Evolutionary conservation across 2,888 invertebrate genomes (phyloP), one percentile per base, ranked within the genome.

Genomic region (Apoda limacodes): DNA sequence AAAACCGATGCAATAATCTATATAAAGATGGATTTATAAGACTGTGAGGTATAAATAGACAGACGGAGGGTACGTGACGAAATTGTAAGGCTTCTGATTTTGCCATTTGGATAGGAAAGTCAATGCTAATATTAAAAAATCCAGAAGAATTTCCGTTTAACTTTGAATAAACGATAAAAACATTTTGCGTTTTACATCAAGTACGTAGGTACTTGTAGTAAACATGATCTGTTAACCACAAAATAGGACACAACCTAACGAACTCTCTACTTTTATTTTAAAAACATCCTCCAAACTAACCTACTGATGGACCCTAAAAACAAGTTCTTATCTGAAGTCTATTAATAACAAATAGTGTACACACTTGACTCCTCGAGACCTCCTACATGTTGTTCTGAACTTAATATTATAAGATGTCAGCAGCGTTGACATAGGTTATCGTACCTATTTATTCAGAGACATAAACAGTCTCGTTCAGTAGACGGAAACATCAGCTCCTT

Each of bases 321-420:
- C 63, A 62, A 55, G 42, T 48, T 33, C 40, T 62, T 70, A 71
- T 72, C 69, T 45, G 34, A 44, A 45, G 63, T 70, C 69, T 74
- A 74, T 72, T 61, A 66, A 72, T 74, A 72, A 14, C 9, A 11
- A n/a, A 7, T 1, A 43, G 39, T 48, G 35, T 21, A 42, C 35
- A 14, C 28, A 22, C 46, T 40, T 45, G 35, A 41, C 26, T 21
- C 25, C 34, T 32, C 34, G 46, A 44, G 46, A 45, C 40, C 32
- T 40, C 58, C 60, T 50, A 59, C 65, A 64, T 74, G 72, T 75
- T 76, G 70, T 76, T 76, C 69, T 75, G 70, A 71, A 74, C 71
- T 71, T 61, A 51, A 61, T 60, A 59, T 57, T 60, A 51, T 60
- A 60, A 62, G 60, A 66, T 59, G 60, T 61, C 59, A n/a, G n/a